Evolutionary conservation across 1,140 invertebrate genomes (phyloP).

Genomic region (Drosophila novamexicana): DNA sequence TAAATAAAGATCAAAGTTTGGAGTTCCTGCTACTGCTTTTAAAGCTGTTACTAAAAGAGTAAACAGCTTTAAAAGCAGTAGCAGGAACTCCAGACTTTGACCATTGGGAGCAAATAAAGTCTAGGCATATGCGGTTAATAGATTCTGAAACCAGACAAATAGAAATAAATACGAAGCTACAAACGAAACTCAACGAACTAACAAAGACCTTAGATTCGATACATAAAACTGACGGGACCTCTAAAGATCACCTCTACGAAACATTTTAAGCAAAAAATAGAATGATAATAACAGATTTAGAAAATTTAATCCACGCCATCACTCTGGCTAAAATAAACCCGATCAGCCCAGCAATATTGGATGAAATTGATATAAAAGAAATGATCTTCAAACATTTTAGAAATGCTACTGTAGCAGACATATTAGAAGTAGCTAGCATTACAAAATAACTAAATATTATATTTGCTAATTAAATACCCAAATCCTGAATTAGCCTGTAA

Average conservation of each 20-base stretch:
- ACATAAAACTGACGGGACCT: too few relatives aligned
- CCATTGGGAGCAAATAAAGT: conserved; percentile 14
- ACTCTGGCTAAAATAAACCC: neutral
- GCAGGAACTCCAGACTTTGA: conserved; percentile 10
- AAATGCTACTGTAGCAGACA: neutral
- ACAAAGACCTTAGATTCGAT: too few relatives aligned
- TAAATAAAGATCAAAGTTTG: neutral
- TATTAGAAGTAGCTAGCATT: neutral
- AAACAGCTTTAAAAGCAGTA: conserved; percentile 20
- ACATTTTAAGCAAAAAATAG: neutral
- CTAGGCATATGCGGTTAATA: conserved; percentile 14
- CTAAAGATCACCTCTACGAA: neutral
- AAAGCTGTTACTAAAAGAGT: too few relatives aligned
- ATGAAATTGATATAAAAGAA: neutral
- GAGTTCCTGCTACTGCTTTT: neutral
- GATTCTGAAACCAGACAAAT: conserved; percentile 18
- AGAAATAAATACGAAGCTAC: neutral
- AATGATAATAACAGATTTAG: neutral
- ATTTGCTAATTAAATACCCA: neutral
- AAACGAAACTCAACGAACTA: neutral
- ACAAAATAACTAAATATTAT: neutral
- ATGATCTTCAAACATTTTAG: neutral
- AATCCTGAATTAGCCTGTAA: neutral
- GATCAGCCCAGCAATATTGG: neutral
- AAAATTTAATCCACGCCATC: neutral